Base-by-base conservation (phyloP, 2,113 vertebrate genomes). In the Coryphaenoides rupestris region DNA sequence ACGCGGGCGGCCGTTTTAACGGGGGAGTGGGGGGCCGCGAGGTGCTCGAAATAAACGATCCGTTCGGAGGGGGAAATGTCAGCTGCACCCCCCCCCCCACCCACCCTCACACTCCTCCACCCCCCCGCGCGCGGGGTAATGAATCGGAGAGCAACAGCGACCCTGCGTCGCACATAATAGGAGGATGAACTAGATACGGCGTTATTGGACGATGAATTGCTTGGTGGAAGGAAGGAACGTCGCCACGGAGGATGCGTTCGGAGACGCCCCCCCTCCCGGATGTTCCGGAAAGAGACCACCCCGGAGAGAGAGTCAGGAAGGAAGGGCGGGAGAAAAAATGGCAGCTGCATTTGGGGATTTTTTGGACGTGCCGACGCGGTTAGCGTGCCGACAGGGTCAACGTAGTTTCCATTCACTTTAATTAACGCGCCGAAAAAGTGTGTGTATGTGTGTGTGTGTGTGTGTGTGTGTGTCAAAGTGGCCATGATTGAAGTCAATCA, bases 1-100 rank as follows among this genome's bases (percentile, higher is more conserved):
- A 86, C 84, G 73, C 67, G n/a, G n/a, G 63, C 24, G 53, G 47
- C 40, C 40, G 53, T 58, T 82, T 86, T 79, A 81, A 82, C 65
- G n/a, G n/a, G n/a, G n/a, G n/a, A n/a, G n/a, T n/a, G n/a, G n/a
- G n/a, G n/a, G 70, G 80, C 74, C 49, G 74, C 79, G 75, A 80
- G 75, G 83, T 77, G 77, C 77, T 86, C 72, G 84, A 72, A 68
- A 85, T 80, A 79, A 87, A 84, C 78, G 77, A 85, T 79, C 83
- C 77, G 66, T 74, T 73, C 80, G 70, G 64, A 75, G 78, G 75
- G n/a, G 78, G 78, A 79, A 84, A 85, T 82, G 77, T 84, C 82
- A 80, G 66, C 75, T 76, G 62, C 65, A 54, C 80, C 74, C 49
- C 58, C 68, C 57, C 46, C 3, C 15, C 46, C n/a, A n/a, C n/a